Percentiles rank a stretch among this genome's conserved stretches.
Evolutionary conservation across 2,113 vertebrate species (phyloP).

Genomic region (Micronycteris hirsuta): DNA sequence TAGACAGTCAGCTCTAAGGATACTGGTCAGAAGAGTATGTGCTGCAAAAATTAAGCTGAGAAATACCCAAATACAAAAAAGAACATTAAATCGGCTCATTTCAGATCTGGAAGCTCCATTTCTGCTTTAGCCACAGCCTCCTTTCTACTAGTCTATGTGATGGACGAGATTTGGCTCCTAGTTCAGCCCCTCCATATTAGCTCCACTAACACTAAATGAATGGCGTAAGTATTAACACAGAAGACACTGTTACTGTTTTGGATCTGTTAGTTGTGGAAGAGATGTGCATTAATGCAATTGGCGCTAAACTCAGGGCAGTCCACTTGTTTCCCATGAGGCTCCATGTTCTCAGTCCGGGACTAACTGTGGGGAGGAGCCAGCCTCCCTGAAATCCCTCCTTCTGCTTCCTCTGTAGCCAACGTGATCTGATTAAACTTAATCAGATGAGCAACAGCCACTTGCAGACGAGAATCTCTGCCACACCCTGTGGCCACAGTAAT

Average conservation of each 20-base stretch:
- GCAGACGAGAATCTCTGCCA: conserved; percentile 81
- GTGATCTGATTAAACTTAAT: conserved; percentile 82
- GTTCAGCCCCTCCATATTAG: conserved; percentile 77
- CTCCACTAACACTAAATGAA: conserved; percentile 79
- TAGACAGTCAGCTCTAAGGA: conserved; percentile 55
- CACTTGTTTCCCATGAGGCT: conserved; percentile 55
- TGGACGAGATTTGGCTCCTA: conserved; percentile 72
- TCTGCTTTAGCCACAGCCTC: conserved; percentile 72
- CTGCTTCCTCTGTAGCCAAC: conserved; percentile 77
- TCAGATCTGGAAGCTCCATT: conserved; percentile 67
- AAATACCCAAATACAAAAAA: conserved; percentile 69
- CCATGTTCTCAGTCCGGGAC: conserved; percentile 59
- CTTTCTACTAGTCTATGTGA: conserved; percentile 73
- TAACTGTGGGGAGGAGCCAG: conserved; percentile 87
- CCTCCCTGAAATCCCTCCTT: conserved; percentile 78
- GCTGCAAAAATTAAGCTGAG: conserved; percentile 68
- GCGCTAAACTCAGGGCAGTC: conserved; percentile 48
- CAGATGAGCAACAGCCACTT: conserved; percentile 82
- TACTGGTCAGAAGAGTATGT: conserved; percentile 64
- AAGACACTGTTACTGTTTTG: conserved; percentile 66
- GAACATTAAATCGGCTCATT: conserved; percentile 51
- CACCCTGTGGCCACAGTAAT: conserved; percentile 97
- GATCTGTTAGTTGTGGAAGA: conserved; percentile 68
- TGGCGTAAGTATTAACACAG: conserved; percentile 78
- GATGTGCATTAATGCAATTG: conserved; percentile 60